A percentile compares a stretch with the other conserved stretches of the same genome.
phyloP scores from a whole-genome alignment of 2,888 invertebrate genomes.

The Callyntrura guangdongensis region DNA sequence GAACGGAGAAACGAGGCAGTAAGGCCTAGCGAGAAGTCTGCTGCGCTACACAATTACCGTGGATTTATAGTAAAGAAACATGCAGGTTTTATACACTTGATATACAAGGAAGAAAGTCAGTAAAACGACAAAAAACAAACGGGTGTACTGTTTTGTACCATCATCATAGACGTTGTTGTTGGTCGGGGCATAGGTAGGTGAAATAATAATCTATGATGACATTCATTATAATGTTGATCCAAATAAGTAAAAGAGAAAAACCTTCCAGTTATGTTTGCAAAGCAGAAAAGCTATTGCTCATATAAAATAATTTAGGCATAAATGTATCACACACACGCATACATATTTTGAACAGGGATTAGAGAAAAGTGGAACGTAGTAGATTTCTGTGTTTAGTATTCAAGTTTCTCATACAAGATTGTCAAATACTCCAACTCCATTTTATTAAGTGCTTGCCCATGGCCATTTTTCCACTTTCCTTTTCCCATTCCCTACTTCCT shows the following conservation, averaged over 20 bases:
- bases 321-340: not conserved
- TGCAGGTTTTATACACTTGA: not conserved
- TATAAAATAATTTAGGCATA: not conserved
- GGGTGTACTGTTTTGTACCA: too few relatives aligned
- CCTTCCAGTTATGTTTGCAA: not conserved
- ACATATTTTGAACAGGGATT: not conserved
- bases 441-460: slow-evolving; percentile 65
- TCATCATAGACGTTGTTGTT: not conserved
- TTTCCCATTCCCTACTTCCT: not conserved
- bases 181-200: not conserved
- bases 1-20: too few relatives aligned
- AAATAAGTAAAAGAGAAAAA: not conserved
- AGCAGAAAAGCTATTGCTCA: not conserved
- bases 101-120: not conserved
- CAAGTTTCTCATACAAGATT: slow-evolving; percentile 40
- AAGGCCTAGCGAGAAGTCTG: too few relatives aligned
- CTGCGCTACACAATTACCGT: too few relatives aligned
- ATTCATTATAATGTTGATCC: slow-evolving; percentile 4
- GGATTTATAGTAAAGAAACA: too few relatives aligned
- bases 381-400: not conserved
- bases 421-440: too few relatives aligned
- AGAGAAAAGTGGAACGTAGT: not conserved
- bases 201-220: slow-evolving; percentile 2
- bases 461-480: slow-evolving; percentile 60
- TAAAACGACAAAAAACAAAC: too few relatives aligned